Percentiles rank a stretch among this genome's conserved stretches.
Conservation (phyloP, 2,888 invertebrate species). For the Nomada fucata region DNA sequence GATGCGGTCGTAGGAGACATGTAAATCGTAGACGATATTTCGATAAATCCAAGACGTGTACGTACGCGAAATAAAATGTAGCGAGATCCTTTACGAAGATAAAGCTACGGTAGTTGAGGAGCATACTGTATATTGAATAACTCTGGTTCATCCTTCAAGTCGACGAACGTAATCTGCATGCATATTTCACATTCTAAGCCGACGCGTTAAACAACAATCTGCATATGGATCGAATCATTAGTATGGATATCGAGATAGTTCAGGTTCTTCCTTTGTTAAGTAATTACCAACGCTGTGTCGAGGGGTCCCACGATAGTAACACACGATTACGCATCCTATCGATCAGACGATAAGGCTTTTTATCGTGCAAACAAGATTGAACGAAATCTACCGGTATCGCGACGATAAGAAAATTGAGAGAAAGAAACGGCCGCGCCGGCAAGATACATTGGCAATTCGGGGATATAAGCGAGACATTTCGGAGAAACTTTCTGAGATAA, state of each 20-base stretch:
- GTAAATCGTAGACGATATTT: neutral
- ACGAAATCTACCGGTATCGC: neutral
- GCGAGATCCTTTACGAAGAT: neutral
- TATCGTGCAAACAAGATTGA: constrained; percentile 3
- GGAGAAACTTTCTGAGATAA: constrained; percentile 17
- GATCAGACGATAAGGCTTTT: neutral
- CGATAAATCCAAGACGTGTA: neutral
- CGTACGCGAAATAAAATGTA: neutral
- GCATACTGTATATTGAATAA: constrained; percentile 37
- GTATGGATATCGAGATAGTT: constrained; percentile 12
- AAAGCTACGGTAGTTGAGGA: neutral
- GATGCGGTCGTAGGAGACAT: too few relatives aligned
- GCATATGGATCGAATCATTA: constrained; percentile 48
- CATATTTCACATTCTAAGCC: constrained; percentile 37
- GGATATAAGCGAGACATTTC: neutral
- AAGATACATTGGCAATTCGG: neutral
- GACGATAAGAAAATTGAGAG: neutral
- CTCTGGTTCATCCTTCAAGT: neutral
- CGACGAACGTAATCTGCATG: constrained; percentile 41
- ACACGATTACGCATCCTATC: neutral
- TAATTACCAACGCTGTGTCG: constrained; percentile 26
- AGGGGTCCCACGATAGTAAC: too few relatives aligned
- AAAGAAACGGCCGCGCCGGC: neutral
- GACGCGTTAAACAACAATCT: constrained; percentile 46
- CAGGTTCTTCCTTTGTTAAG: constrained; percentile 15